A percentile compares a stretch with the other conserved stretches of the same genome.
Evolutionary conservation across 2,113 vertebrate genomes (phyloP).

Genomic region (Spea bombifrons): DNA sequence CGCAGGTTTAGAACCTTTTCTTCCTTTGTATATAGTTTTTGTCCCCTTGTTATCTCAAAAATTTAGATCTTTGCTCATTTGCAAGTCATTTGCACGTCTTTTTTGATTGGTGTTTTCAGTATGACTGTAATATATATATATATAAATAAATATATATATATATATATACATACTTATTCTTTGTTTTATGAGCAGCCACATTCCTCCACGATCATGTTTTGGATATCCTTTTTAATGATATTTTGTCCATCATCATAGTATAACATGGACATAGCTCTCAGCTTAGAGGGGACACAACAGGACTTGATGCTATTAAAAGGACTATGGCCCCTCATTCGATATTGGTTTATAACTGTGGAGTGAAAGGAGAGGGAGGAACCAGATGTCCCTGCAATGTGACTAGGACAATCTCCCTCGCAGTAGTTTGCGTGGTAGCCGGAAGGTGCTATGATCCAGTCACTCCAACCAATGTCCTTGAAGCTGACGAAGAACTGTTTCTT

Average conservation of each 20-base stretch:
- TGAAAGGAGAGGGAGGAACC: slow-evolving; percentile 92
- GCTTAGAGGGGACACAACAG: slow-evolving; percentile 92
- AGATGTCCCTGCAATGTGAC: slow-evolving; percentile 87
- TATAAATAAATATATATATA: neutral
- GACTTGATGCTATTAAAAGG: slow-evolving; percentile 93
- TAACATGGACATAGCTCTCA: slow-evolving; percentile 98
- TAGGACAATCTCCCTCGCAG: slow-evolving; percentile 95
- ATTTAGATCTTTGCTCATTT: slow-evolving; percentile 10
- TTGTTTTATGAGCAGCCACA: slow-evolving; percentile 88
- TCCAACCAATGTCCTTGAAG: slow-evolving; percentile 98
- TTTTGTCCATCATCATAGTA: slow-evolving; percentile 97
- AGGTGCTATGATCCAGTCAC: slow-evolving; percentile 97
- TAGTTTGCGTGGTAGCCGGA: slow-evolving; percentile 95
- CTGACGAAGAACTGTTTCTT: slow-evolving; percentile 95
- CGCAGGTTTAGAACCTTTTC: slow-evolving; percentile 60
- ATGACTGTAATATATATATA: neutral
- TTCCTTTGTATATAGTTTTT: slow-evolving; percentile 53
- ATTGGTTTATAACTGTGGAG: slow-evolving; percentile 96
- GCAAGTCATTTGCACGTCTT: slow-evolving; percentile 38
- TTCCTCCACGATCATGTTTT: slow-evolving; percentile 98
- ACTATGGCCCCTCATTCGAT: slow-evolving; percentile 89
- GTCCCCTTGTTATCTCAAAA: slow-evolving; percentile 39
- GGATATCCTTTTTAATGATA: slow-evolving; percentile 98
- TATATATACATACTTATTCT: slow-evolving; percentile 41
- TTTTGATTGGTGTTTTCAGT: slow-evolving; percentile 54